Evolutionary conservation across 2,113 vertebrate genomes (phyloP).

Genomic region (Nibea coibor): DNA sequence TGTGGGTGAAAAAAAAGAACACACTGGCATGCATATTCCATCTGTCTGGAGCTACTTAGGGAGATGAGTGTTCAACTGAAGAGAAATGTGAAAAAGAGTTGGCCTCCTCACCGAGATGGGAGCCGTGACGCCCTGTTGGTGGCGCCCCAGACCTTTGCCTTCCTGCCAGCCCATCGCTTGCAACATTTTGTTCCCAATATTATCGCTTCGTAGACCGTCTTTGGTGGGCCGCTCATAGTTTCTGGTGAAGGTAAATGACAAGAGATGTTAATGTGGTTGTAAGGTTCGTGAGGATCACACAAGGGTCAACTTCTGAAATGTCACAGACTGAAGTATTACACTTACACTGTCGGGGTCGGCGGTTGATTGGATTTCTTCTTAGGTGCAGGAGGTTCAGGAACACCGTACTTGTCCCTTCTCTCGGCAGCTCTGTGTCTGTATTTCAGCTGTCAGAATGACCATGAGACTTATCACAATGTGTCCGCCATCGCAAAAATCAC

Average conservation of each 20-base stretch:
- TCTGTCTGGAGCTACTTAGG: slow-evolving; percentile 25
- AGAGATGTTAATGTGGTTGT: neutral
- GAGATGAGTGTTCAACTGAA: neutral
- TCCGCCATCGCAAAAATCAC: neutral
- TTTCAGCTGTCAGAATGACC: slow-evolving; percentile 85
- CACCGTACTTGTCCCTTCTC: slow-evolving; percentile 93
- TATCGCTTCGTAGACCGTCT: slow-evolving; percentile 92
- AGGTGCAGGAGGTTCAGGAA: slow-evolving; percentile 92
- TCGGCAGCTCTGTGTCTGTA: slow-evolving; percentile 96
- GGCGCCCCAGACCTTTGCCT: slow-evolving; percentile 91
- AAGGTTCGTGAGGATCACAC: neutral
- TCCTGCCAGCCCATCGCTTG: slow-evolving; percentile 98
- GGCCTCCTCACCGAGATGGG: slow-evolving; percentile 88
- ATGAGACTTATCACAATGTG: neutral
- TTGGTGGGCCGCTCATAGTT: slow-evolving; percentile 95
- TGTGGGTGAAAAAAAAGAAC: slow-evolving; percentile 17
- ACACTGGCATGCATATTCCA: slow-evolving; percentile 1
- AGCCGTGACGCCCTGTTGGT: slow-evolving; percentile 94
- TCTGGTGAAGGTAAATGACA: slow-evolving; percentile 70
- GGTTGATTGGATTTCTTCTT: slow-evolving; percentile 91
- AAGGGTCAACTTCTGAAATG: neutral
- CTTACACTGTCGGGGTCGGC: slow-evolving; percentile 55
- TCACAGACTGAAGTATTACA: neutral
- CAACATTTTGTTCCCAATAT: slow-evolving; percentile 96
- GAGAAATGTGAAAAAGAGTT: neutral